Conservation (phyloP, 2,797 vertebrate species). For the Enteromius radiatus region DNA sequence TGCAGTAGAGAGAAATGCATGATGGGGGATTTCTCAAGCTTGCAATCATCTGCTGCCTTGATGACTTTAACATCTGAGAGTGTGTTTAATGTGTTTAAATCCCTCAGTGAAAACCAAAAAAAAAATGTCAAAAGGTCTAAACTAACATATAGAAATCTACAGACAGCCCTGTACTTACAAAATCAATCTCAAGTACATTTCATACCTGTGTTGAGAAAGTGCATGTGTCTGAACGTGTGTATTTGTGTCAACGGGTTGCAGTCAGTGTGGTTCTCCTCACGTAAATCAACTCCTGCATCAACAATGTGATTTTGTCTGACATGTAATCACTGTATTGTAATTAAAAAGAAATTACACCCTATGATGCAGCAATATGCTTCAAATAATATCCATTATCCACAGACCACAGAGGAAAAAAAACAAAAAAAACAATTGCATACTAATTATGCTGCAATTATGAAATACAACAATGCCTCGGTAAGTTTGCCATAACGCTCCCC, state of each 20-base stretch:
- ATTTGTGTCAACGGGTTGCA: conserved; percentile 19
- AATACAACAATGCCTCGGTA: conserved; percentile 52
- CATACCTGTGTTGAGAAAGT: not conserved
- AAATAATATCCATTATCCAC: conserved; percentile 71
- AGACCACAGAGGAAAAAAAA: conserved; percentile 50
- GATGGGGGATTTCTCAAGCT: conserved; percentile 71
- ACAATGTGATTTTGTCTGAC: conserved; percentile 76
- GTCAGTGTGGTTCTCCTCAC: conserved; percentile 67
- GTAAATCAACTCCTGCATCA: conserved; percentile 68
- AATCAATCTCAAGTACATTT: not conserved
- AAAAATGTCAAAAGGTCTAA: conserved; percentile 17
- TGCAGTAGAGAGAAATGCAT: conserved; percentile 69
- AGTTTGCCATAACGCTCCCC: not conserved
- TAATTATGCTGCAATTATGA: conserved; percentile 59
- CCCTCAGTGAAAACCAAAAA: conserved; percentile 4
- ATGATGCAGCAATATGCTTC: conserved; percentile 66
- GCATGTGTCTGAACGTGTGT: conserved; percentile 15
- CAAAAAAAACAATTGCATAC: conserved; percentile 56
- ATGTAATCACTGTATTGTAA: conserved; percentile 84
- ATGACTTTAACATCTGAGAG: conserved; percentile 74
- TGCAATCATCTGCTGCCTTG: conserved; percentile 65
- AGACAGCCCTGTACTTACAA: not conserved
- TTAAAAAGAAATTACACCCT: conserved; percentile 84
- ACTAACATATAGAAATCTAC: conserved; percentile 24
- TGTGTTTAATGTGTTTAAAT: conserved; percentile 58